Base-by-base conservation (phyloP, 2,888 invertebrate species). In the Luperina nickerlii region DNA sequence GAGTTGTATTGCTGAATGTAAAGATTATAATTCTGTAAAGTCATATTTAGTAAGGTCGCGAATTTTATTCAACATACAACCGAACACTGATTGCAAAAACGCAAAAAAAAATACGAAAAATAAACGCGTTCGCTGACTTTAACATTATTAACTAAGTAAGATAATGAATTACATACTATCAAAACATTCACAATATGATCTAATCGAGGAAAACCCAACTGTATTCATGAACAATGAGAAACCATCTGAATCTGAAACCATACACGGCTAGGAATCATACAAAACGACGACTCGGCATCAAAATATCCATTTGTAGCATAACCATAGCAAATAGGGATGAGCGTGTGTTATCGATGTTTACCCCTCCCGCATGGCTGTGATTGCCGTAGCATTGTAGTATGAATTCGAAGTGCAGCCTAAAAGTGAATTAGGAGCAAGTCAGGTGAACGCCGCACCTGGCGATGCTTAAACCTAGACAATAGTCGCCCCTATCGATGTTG, bases 351-450 rank as follows among this genome's bases (percentile, higher is more conserved):
- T 89, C 89, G 89, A 90, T 88, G 88, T 88, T 85, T 85, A 83
- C 82, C 76, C 84, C 84, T 87, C 88, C 90, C 90, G 89, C 88
- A 90, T 89, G 83, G 86, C 80, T 81, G 81, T 85, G 88, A 89
- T 90, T 90, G 88, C 85, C 79, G 71, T 74, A 80, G 83, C 86
- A 89, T 90, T 91, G 91, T 88, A 79, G 74, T 69, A 80, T 76
- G 82, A 78, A 87, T 83, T 83, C 87, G 79, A 87, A 90, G 90
- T 85, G 84, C 87, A 83, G 89, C 92, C 90, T 85, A 90, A 90
- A 89, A 89, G 92, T 93, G 94, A 94, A 94, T 94, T 93, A 94
- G 94, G 90, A 90, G 81, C 91, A 92, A 92, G 91, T 90, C 92
- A 90, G 91, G 87, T 91, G 92, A 79, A 86, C 88, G 79, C 79